A percentile compares a stretch with the other conserved stretches of the same genome.
Evolutionary conservation across 2,113 vertebrate genomes (phyloP).

Genomic region (Mormyrus iriodes): DNA sequence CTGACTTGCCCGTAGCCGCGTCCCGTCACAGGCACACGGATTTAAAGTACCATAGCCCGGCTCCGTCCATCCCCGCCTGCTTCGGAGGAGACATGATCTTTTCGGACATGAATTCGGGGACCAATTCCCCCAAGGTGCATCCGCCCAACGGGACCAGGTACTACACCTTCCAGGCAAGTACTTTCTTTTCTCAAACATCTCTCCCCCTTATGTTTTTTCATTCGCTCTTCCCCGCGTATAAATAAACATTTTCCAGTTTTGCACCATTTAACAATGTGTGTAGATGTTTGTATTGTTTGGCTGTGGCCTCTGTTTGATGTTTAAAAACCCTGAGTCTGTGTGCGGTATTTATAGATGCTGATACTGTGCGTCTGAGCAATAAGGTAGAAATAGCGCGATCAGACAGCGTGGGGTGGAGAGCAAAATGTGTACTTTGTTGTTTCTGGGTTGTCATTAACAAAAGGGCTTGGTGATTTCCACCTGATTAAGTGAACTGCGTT

Average conservation of each 20-base stretch:
- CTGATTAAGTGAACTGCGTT: background rate
- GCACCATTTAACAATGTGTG: background rate
- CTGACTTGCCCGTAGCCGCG: constrained; percentile 49
- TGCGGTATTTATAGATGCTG: background rate
- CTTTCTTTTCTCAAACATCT: background rate
- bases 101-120: constrained; percentile 90
- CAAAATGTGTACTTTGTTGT: background rate
- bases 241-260: background rate
- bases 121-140: constrained; percentile 90
- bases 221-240: background rate
- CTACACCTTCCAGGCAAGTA: constrained; percentile 95
- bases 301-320: background rate
- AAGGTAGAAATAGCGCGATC: background rate
- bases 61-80: constrained; percentile 67
- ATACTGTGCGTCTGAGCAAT: background rate
- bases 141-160: constrained; percentile 94
- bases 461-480: background rate
- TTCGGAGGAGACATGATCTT: constrained; percentile 89
- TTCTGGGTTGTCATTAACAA: background rate
- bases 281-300: background rate
- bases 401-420: background rate
- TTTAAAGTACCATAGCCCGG: constrained; percentile 56
- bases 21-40: constrained; percentile 56
- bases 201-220: background rate
- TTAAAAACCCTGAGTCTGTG: background rate